phyloP scores from a whole-genome alignment of 2,797 vertebrate species.

The Ataeniobius toweri region DNA sequence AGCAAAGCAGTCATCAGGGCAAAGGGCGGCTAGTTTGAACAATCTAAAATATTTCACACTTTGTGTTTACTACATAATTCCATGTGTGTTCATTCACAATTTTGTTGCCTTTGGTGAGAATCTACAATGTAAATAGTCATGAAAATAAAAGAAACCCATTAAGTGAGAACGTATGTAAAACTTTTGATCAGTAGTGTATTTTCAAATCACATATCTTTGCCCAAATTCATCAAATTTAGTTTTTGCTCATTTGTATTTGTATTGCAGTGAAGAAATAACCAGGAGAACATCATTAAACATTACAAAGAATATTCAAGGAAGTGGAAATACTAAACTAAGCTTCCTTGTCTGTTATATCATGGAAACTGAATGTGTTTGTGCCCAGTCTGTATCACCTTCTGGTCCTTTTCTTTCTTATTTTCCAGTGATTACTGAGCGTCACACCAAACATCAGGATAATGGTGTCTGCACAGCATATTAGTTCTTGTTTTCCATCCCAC shows the following conservation, averaged over 20 bases:
- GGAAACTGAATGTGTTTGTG: not conserved
- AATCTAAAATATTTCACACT: no score
- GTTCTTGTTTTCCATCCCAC: not conserved
- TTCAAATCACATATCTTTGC: not conserved
- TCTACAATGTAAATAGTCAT: no score
- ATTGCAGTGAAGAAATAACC: not conserved
- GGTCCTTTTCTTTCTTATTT: not conserved
- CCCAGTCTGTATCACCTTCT: not conserved
- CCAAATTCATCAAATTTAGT: not conserved
- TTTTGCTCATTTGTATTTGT: not conserved
- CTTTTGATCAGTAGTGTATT: no score
- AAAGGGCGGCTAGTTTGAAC: no score
- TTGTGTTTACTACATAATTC: no score
- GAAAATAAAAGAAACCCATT: no score
- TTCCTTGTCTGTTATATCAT: not conserved
- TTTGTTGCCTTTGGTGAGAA: no score
- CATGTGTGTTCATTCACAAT: no score
- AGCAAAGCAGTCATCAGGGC: no score
- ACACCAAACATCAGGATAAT: not conserved
- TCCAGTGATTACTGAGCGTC: not conserved
- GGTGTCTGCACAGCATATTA: not conserved
- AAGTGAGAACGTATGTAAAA: no score
- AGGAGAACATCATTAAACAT: not conserved
- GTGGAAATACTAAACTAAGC: not conserved
- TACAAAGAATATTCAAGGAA: not conserved